Percentiles rank a stretch among this genome's conserved stretches.
Evolutionary conservation across 2,888 invertebrate species (phyloP).

Genomic region (Furcula furcula): DNA sequence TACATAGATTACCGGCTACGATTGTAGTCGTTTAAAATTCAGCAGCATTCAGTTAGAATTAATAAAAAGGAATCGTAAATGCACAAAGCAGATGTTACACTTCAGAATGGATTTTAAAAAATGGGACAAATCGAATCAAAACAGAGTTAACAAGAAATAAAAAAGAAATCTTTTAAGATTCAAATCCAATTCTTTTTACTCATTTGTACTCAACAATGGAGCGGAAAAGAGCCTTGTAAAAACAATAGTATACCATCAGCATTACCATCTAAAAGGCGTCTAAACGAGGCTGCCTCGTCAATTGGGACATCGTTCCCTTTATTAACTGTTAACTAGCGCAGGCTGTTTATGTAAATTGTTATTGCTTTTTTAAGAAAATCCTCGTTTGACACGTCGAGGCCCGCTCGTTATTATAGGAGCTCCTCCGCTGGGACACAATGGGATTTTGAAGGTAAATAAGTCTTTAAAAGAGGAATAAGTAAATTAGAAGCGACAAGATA

Average conservation of each 20-base stretch:
- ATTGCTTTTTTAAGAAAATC: constrained; percentile 79
- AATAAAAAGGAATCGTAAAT: no score
- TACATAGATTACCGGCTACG: background rate
- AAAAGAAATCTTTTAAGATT: background rate
- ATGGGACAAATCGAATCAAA: background rate
- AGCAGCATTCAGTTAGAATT: no score
- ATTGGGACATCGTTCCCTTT: constrained; percentile 77
- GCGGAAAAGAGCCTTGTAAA: constrained; percentile 56
- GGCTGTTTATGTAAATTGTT: constrained; percentile 81
- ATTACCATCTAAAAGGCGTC: constrained; percentile 75
- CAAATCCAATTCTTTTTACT: background rate
- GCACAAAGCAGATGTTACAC: no score
- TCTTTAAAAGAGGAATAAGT: constrained; percentile 89
- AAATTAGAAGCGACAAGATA: constrained; percentile 90
- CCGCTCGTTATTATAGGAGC: constrained; percentile 64
- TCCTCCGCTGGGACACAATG: constrained; percentile 75
- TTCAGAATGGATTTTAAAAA: no score
- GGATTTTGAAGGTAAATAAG: constrained; percentile 87
- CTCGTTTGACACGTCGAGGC: constrained; percentile 76
- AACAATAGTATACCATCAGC: constrained; percentile 64
- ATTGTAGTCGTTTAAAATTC: no score
- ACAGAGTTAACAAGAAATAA: background rate
- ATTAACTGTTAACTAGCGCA: constrained; percentile 80
- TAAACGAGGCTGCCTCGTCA: constrained; percentile 64
- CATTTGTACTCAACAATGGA: constrained; percentile 4